Conservation (phyloP, 2,888 invertebrate species). For the Ctena decussata region DNA sequence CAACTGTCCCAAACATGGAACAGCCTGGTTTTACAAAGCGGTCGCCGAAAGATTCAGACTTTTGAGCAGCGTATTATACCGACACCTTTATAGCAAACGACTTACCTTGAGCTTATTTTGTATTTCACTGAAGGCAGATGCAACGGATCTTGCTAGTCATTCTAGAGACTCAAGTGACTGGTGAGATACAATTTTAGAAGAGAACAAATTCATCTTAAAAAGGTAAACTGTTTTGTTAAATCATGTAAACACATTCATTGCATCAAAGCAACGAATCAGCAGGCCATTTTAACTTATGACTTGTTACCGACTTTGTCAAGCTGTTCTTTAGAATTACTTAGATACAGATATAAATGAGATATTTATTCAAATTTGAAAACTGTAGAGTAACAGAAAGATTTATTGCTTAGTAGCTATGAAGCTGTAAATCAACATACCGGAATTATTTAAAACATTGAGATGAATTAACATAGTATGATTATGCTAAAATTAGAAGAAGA, state of each 20-base stretch:
- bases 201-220: neutral
- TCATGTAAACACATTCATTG: neutral
- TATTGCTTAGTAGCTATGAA: slow-evolving; percentile 9
- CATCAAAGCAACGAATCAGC: neutral
- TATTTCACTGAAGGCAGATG: neutral
- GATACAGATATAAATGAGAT: neutral
- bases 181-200: neutral
- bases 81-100: too few relatives aligned
- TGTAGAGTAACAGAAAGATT: slow-evolving; percentile 6
- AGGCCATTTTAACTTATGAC: slow-evolving; percentile 9
- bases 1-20: too few relatives aligned
- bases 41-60: too few relatives aligned
- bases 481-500: too few relatives aligned
- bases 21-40: too few relatives aligned
- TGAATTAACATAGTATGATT: too few relatives aligned
- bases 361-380: neutral
- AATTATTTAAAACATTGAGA: too few relatives aligned
- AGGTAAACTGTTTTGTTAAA: slow-evolving; percentile 1
- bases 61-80: too few relatives aligned
- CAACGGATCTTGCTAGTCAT: neutral
- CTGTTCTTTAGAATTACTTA: slow-evolving; percentile 3
- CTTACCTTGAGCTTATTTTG: too few relatives aligned
- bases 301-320: neutral
- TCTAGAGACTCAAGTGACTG: neutral
- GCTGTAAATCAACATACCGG: neutral